Conservation (phyloP, 2,888 invertebrate genomes). For the Trichogramma evanescens region DNA sequence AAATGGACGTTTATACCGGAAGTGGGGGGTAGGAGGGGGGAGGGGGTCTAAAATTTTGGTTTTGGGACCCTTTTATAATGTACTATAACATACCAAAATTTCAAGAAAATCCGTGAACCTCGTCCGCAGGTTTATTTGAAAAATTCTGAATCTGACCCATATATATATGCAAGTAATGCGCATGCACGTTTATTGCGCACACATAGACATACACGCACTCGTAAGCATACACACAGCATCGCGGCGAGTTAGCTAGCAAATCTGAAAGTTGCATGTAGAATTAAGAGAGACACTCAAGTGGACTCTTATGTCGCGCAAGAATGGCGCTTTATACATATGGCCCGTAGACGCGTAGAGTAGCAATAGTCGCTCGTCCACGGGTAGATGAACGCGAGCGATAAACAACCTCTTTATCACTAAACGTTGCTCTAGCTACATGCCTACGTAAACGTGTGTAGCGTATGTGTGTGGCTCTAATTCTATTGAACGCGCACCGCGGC, state of each 20-base stretch:
- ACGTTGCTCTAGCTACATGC: too few relatives aligned
- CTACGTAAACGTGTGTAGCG: too few relatives aligned
- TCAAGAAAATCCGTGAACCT: too few relatives aligned
- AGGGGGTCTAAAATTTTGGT: too few relatives aligned
- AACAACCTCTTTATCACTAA: background rate
- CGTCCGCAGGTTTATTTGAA: too few relatives aligned
- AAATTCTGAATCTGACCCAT: too few relatives aligned
- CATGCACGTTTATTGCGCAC: constrained; percentile 11
- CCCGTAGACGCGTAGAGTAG: background rate
- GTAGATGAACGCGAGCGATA: background rate
- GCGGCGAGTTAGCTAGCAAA: background rate
- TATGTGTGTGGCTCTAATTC: too few relatives aligned
- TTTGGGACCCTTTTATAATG: too few relatives aligned
- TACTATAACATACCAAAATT: too few relatives aligned
- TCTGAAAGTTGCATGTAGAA: background rate
- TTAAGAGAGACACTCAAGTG: background rate
- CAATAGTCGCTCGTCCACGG: background rate
- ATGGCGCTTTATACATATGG: constrained; percentile 13
- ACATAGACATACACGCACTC: constrained; percentile 20
- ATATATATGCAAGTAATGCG: background rate
- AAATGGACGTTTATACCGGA: too few relatives aligned
- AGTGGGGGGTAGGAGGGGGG: too few relatives aligned
- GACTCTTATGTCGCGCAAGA: constrained; percentile 6
- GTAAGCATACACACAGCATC: constrained; percentile 15
- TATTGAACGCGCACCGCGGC: too few relatives aligned